Conservation (phyloP, 2,888 invertebrate genomes). For the Stratiomys singularior region DNA sequence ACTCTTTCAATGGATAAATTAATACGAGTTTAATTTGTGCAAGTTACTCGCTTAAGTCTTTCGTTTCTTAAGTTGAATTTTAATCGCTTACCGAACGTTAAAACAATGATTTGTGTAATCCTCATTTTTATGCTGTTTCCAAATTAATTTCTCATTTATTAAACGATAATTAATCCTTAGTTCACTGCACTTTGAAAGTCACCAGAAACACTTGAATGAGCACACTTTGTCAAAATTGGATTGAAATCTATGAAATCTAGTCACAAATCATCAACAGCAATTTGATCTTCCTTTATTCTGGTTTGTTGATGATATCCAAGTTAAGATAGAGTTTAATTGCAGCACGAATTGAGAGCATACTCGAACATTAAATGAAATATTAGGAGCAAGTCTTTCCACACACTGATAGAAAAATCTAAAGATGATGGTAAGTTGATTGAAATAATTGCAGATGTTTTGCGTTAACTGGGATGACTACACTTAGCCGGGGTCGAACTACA, state of each 20-base stretch:
- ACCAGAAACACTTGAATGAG: constrained; percentile 15
- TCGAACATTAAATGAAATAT: constrained; percentile 5
- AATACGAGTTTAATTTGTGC: too few species aligned
- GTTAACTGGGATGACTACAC: constrained; percentile 43
- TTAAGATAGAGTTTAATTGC: background rate
- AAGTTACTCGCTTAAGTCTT: constrained; percentile 44
- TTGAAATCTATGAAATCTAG: background rate
- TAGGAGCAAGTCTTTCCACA: constrained; percentile 16
- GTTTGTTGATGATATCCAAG: constrained; percentile 5
- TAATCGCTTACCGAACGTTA: constrained; percentile 33
- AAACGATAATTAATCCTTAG: background rate
- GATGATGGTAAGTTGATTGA: constrained; percentile 19
- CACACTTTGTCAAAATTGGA: background rate
- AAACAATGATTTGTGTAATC: constrained; percentile 4
- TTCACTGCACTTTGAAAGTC: constrained; percentile 27
- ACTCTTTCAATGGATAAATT: too few species aligned
- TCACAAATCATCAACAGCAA: too few species aligned
- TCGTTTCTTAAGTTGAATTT: background rate
- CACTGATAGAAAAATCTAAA: background rate
- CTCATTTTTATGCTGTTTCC: constrained; percentile 4
- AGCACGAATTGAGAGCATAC: background rate
- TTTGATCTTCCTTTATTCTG: background rate
- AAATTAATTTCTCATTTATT: constrained; percentile 18
- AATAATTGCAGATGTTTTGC: constrained; percentile 33
- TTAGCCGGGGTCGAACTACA: constrained; percentile 47